Conservation (phyloP, 2,888 invertebrate genomes). For the Xestia ashworthii region DNA sequence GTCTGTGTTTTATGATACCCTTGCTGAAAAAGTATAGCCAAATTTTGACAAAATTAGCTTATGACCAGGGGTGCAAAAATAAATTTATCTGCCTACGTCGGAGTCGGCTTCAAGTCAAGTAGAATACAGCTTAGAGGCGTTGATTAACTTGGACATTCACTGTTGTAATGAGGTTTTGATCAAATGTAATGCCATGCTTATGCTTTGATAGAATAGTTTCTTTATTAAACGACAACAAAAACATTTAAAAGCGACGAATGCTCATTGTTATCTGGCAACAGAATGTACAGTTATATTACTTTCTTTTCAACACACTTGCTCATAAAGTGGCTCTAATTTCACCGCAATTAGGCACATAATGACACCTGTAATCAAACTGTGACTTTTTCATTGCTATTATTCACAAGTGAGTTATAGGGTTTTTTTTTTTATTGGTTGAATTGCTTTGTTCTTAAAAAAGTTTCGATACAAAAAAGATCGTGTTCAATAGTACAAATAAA, state of each 20-base stretch:
- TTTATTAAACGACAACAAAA: background rate
- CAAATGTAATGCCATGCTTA: background rate
- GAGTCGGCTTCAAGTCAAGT: background rate
- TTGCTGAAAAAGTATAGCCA: background rate
- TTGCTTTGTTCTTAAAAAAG: too few species aligned
- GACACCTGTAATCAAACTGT: too few species aligned
- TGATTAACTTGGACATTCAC: background rate
- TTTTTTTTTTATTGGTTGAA: too few species aligned
- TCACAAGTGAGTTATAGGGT: too few species aligned
- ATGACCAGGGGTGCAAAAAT: background rate
- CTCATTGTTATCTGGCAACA: background rate
- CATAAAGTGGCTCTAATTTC: too few species aligned
- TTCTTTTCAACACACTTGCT: too few species aligned
- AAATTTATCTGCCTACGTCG: background rate
- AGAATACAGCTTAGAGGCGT: too few species aligned
- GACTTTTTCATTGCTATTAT: too few species aligned
- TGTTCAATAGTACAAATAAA: too few species aligned
- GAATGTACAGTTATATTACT: background rate
- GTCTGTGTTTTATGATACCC: background rate
- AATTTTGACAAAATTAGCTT: background rate
- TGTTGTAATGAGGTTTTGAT: background rate
- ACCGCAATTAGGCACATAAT: too few species aligned
- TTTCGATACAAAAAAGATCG: too few species aligned
- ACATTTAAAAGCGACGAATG: background rate
- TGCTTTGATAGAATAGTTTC: background rate